phyloP scores from a whole-genome alignment of 1,140 invertebrate genomes.

The Drosophila sechellia region DNA sequence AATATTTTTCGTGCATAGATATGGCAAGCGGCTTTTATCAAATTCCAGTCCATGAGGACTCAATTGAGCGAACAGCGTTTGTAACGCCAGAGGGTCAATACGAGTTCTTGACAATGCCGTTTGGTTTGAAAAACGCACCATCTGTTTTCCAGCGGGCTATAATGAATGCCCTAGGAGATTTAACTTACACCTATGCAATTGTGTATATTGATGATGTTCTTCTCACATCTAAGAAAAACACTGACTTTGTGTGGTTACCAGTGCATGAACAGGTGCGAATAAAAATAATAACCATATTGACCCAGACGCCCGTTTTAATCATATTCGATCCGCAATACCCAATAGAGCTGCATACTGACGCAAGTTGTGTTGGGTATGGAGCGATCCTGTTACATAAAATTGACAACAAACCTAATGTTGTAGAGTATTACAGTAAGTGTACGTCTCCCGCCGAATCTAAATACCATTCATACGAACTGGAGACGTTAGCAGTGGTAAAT shows the following conservation, averaged over 20 bases:
- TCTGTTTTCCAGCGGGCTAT: conserved; percentile 1
- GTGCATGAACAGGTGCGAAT: background rate
- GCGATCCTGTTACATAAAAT: conserved; percentile 5
- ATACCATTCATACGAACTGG: background rate
- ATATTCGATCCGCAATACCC: conserved; percentile 8
- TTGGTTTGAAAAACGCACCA: conserved; percentile 3
- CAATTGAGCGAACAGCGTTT: too few relatives aligned
- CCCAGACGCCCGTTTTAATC: background rate
- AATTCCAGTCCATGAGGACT: background rate
- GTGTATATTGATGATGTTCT: background rate
- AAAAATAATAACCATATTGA: background rate
- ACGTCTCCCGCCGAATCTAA: conserved; percentile 5
- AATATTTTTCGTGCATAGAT: conserved; percentile 6
- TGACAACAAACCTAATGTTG: background rate
- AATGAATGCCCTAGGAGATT: background rate
- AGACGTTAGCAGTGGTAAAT: background rate
- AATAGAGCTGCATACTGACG: conserved; percentile 12
- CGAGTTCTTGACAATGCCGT: conserved; percentile 2
- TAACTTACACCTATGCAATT: background rate
- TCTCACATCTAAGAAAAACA: background rate
- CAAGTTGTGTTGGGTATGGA: conserved; percentile 4
- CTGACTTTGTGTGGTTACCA: background rate
- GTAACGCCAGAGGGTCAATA: too few relatives aligned
- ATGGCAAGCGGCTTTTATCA: conserved; percentile 3
- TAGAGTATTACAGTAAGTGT: conserved; percentile 5